Base-by-base conservation (phyloP, 1,140 invertebrate species). In the Orius insidiosus region DNA sequence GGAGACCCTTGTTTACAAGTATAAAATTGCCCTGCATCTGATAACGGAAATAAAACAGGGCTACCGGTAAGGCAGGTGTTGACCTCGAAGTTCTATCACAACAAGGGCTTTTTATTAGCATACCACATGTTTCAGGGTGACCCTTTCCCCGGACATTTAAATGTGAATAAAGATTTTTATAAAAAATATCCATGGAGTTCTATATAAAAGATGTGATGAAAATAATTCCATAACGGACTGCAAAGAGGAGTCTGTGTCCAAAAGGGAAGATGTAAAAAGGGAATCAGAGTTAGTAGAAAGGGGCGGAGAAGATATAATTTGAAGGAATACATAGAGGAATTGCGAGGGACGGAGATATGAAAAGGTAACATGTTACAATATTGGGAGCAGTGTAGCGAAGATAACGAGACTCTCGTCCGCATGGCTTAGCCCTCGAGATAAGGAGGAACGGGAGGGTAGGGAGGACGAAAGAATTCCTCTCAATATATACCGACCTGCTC, bases 301-400 rank as follows among this genome's bases (percentile, higher is more conserved):
- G 31, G 15, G 33, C 13, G 36, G 24, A 30, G 39, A 36, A 31
- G 32, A 31, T 37, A 47, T 39, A 47, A 40, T 39, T 40, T 47
- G 36, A 39, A 47, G 38, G 37, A 30, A 40, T 39, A 47, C 37
- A 40, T 47, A 40, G 46, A 40, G 37, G 46, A 40, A 47, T 39
- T 47, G 37, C 30, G 46, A 39, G 16, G 46, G 13, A 13, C 14
- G 37, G 46, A 31, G 33, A 47, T 47, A 47, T 47, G 46, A 47
- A 47, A 47, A 47, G 46, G 46, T 47, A 47, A 47, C 46, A 47
- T 47, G 46, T 47, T 47, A 47, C 46, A 47, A 47, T 47, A 47
- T 47, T 47, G 46, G 46, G 46, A 39, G 46, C 46, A 47, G 36
- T 43, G 36, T 40, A 40, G 46, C 46, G 46, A 30, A 11, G 16